These are phyloP conservation scores for Florisuga fusca DNA, from an alignment of 2,797 vertebrate genomes.

Conservation along the genomic window DNA sequence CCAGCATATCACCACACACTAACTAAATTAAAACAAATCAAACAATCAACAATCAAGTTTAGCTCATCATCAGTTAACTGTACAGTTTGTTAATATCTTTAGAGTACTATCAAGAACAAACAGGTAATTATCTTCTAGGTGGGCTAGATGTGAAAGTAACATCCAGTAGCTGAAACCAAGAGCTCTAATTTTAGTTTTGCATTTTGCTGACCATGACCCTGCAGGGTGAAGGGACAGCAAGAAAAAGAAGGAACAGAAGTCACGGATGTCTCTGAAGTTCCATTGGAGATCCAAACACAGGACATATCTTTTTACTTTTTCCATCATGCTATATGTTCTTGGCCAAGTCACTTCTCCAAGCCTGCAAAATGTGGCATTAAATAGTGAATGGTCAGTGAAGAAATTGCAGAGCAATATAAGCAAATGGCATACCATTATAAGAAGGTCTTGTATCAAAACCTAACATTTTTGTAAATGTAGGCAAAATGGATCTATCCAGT, in stretches of 20 bases:
- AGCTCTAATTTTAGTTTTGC: background rate
- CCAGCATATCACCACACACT: background rate
- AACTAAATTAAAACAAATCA: background rate
- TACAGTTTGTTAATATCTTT: background rate
- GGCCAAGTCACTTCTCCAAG: background rate
- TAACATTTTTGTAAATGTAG: background rate
- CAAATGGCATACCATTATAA: background rate
- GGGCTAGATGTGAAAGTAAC: background rate
- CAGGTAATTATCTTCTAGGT: background rate
- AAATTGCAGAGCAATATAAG: background rate
- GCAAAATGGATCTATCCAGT: background rate
- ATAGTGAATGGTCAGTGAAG: background rate
- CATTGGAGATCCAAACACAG: background rate
- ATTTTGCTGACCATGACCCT: background rate
- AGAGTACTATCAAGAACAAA: background rate
- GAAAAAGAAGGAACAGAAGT: background rate
- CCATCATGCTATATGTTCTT: background rate
- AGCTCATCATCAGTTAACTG: background rate
- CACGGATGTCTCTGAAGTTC: accelerated
- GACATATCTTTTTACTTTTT: background rate
- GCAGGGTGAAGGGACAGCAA: background rate
- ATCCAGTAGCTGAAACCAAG: background rate
- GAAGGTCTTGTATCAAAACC: background rate
- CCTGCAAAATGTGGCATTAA: background rate
- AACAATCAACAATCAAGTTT: background rate